Evolutionary conservation across 2,888 invertebrate genomes (phyloP), one percentile per base, ranked within the genome.

Genomic region (Fabriciana adippe): DNA sequence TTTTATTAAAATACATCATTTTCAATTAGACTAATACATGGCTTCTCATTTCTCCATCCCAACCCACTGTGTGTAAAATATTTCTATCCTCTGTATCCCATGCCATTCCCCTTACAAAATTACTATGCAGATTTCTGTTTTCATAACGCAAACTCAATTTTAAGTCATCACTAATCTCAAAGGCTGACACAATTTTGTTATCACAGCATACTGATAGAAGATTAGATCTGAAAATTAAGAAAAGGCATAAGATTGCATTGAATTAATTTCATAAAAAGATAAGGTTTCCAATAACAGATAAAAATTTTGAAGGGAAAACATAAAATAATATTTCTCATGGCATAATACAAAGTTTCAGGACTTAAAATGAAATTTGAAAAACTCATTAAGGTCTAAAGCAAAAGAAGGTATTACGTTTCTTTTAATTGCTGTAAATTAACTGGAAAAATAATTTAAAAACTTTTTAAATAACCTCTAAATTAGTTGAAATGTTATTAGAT

Each of bases 1-100:
- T 18, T 51, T 51, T 51, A 51, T 54, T 53, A 18, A 53, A 18
- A 53, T 45, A 15, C 53, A 53, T 2, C 8, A 31, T 15, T 21
- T 55, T 35, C 5, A 64, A 26, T 68, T 55, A 68, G 18, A 65
- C 68, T 70, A 89, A 64, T 26, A 71, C 78, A 72, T 94, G 93
- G 14, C 84, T 82, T 68, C 86, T 84, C 16, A 94, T 78, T 72
- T 86, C 83, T 57, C 90, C 89, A 74, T 94, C 94, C 94, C 94
- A 94, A n/a, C 93, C 94, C 18, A 93, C 92, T 0, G 94, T 89
- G 74, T 93, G 90, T 1, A 94, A 85, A 31, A 81, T 74, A 60
- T 83, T 79, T 21, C 76, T 76, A 1, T 86, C 81, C 3, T 78
- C 79, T 6, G 80, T 71, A 73, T 90, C 89, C 94, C 94, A 95